phyloP scores from a whole-genome alignment of 1,140 invertebrate genomes.

The Zaprionus ghesquierei region DNA sequence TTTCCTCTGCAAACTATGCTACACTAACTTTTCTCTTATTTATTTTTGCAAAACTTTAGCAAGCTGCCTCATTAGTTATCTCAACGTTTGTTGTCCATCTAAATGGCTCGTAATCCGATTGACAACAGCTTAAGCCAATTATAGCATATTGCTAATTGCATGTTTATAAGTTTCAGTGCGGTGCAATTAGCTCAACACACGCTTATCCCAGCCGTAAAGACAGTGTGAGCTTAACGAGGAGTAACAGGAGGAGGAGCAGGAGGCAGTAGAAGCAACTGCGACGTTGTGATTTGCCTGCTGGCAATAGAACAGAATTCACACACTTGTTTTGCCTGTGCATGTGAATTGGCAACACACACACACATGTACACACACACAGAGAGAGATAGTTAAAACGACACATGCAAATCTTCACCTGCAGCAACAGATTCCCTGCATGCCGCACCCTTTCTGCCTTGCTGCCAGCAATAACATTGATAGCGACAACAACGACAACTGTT shows the following conservation, averaged over 20 bases:
- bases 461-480: constrained; percentile 13
- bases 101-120: not conserved
- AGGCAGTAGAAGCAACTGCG: not conserved
- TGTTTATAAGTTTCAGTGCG: not conserved
- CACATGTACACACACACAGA: not conserved
- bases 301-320: not conserved
- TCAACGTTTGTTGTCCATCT: not conserved
- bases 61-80: not conserved
- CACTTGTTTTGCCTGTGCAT: not conserved
- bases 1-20: no score
- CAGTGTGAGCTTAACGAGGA: no score
- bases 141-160: constrained; percentile 20
- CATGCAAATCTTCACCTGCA: constrained; percentile 46
- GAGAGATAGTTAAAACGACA: constrained; percentile 1
- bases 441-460: not conserved
- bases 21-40: not conserved
- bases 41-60: not conserved
- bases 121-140: not conserved
- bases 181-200: constrained; percentile 11
- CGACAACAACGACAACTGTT: constrained; percentile 52
- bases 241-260: not conserved
- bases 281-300: constrained; percentile 14
- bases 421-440: not conserved
- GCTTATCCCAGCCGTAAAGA: no score
- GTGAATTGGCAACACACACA: constrained; percentile 4